phyloP scores from a whole-genome alignment of 1,140 invertebrate genomes.

The Anthonomus grandis region DNA sequence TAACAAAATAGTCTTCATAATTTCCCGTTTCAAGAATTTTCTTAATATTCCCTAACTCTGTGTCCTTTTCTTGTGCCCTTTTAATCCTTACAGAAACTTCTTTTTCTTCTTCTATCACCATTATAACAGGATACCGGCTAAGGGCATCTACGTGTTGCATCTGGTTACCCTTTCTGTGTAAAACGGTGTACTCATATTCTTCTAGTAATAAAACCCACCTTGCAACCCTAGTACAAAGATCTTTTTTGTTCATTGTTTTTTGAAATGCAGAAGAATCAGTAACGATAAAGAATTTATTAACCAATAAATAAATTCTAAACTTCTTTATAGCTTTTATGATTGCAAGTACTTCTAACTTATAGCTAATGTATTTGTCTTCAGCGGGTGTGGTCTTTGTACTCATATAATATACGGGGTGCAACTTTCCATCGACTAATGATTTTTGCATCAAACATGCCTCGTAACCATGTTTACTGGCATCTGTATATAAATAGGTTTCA shows the following conservation, averaged over 20 bases:
- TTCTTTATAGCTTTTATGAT: constrained; percentile 52
- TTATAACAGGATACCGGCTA: constrained; percentile 42
- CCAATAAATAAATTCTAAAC: constrained; percentile 52
- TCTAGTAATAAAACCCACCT: no score
- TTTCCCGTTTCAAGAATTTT: no score
- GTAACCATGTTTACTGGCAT: constrained; percentile 36
- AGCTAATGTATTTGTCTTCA: no score
- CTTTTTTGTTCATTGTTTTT: constrained; percentile 33
- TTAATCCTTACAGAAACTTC: no score
- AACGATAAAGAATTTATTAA: constrained; percentile 50
- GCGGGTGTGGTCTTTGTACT: constrained; percentile 37
- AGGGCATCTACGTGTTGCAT: constrained; percentile 46
- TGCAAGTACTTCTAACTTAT: constrained; percentile 49
- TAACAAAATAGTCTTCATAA: no score
- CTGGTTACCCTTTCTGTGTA: constrained; percentile 39
- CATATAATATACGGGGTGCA: constrained; percentile 50
- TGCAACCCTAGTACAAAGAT: no score
- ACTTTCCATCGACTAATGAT: constrained; percentile 34
- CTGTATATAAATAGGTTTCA: constrained; percentile 37
- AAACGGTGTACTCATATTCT: no score
- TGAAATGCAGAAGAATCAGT: constrained; percentile 46
- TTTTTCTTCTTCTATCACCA: no score
- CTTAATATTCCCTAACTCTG: no score
- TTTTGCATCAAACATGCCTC: constrained; percentile 42
- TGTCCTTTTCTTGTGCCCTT: no score